Base-by-base conservation (phyloP, 1,140 invertebrate genomes). In the Trigoniulus corallinus region DNA sequence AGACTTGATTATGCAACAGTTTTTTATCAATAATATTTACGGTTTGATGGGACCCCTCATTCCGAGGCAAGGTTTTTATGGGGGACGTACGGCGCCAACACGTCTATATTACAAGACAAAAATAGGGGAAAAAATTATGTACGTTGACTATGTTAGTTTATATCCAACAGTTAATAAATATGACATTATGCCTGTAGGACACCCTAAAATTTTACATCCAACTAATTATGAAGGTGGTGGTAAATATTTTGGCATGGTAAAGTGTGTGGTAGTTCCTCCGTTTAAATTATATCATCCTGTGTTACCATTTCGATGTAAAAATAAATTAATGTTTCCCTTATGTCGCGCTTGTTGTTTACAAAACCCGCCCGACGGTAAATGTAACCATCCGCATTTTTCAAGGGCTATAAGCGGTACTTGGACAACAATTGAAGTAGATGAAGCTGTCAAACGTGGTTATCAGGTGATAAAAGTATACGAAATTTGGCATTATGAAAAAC, bases 21-120 rank as follows among this genome's bases (percentile, higher is more conserved):
- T n/a, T n/a, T 39, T 39, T 39, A 18, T 39, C 12, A 18, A 39
- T 18, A 39, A 39, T n/a, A n/a, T n/a, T n/a, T 39, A 18, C 18
- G 18, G 12, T 13, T 13, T 39, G 18, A 12, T 18, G 12, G 37
- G 18, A 39, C 50, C 50, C 1, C 25, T 54, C 13, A 42, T 52
- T 20, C 54, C 55, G 22, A 34, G 61, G 25, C 59, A 65, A 37
- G 54, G 56, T 39, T 64, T 67, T 47, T 65, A 58, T 46, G 64
- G 65, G 10, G 64, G 64, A 15, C 37, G 63, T n/a, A 66, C 60
- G n/a, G 60, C 62, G 50, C 62, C 60, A 22, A 58, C 56, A n/a
- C 53, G 57, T 4, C 49, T 61, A 10, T 55, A 56, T 34, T 57
- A 62, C 47, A 56, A 61, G 53, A 46, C 41, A 13, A 37, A 50